Conservation (phyloP, 1,140 invertebrate species). For the Phenacoccus solenopsis region DNA sequence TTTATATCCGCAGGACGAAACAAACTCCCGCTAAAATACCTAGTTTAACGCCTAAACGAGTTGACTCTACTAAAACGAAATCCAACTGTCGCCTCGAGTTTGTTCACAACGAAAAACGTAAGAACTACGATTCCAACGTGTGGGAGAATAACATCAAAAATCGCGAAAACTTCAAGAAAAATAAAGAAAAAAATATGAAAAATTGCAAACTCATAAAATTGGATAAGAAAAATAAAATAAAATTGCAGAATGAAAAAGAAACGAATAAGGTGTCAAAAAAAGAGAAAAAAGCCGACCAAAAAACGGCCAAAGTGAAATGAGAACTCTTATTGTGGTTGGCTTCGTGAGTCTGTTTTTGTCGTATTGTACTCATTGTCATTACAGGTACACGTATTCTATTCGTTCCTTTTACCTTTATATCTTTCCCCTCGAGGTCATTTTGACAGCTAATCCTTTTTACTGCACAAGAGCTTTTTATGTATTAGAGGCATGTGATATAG, state of each 20-base stretch:
- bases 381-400: too few species aligned
- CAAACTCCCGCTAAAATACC: background rate
- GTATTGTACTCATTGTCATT: too few species aligned
- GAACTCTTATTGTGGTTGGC: background rate
- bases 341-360: background rate
- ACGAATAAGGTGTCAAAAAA: background rate
- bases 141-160: background rate
- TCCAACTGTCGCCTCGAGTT: background rate
- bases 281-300: background rate
- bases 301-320: background rate
- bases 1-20: background rate
- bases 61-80: background rate
- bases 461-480: background rate
- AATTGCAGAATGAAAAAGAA: background rate
- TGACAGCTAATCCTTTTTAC: background rate
- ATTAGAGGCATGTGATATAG: constrained; percentile 1
- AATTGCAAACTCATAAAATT: background rate
- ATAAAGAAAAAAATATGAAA: background rate
- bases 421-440: background rate
- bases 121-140: background rate
- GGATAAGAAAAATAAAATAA: background rate
- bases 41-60: background rate
- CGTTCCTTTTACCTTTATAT: background rate
- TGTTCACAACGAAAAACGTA: background rate
- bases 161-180: background rate